Evolutionary conservation across 1,140 invertebrate species (phyloP).

Genomic region (Pentalonia nigronervosa): DNA sequence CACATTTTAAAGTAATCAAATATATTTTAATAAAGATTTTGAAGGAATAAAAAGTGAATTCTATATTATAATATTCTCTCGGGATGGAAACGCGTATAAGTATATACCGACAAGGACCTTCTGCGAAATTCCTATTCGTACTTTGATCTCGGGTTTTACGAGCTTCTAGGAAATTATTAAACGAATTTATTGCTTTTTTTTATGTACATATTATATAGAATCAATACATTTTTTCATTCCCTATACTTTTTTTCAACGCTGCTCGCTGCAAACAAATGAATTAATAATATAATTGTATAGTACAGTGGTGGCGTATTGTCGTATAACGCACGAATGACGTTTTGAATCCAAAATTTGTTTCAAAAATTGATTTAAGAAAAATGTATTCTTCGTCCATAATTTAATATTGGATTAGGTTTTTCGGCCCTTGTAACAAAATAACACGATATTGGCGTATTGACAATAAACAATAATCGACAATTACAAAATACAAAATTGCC

Average conservation of each 20-base stretch:
- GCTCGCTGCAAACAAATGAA: background rate
- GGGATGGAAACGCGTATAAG: background rate
- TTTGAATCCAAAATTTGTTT: too few relatives aligned
- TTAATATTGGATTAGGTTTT: too few relatives aligned
- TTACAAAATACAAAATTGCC: too few relatives aligned
- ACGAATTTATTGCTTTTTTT: constrained; percentile 1
- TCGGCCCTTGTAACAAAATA: too few relatives aligned
- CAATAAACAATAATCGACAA: too few relatives aligned
- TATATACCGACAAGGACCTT: background rate
- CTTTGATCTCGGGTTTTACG: background rate
- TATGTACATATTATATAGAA: background rate
- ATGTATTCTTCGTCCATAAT: too few relatives aligned
- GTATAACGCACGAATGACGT: too few relatives aligned
- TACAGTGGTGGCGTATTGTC: too few relatives aligned
- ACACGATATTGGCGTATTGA: too few relatives aligned
- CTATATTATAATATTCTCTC: background rate
- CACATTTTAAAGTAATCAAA: background rate
- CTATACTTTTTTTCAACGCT: background rate
- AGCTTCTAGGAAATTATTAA: background rate
- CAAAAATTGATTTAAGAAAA: too few relatives aligned
- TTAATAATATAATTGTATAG: background rate
- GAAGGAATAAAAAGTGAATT: background rate
- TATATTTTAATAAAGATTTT: background rate
- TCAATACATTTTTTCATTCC: background rate
- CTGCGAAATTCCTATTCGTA: background rate